Conservation (phyloP, 2,797 vertebrate species). For the Pseudomugil tenellus region DNA sequence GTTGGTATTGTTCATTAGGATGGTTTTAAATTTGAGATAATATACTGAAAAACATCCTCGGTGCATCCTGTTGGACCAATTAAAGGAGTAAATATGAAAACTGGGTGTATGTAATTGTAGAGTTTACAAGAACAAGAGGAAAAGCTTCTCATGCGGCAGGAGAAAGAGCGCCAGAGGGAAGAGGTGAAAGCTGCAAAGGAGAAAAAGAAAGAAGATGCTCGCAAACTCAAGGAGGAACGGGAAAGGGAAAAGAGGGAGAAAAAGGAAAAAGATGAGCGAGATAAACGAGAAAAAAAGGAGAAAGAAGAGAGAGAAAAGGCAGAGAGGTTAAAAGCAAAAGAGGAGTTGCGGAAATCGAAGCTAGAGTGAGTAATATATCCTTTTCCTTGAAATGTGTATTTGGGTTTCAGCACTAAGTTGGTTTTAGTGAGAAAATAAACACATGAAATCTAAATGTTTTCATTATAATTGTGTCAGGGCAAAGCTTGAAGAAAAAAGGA, state of each 20-base stretch:
- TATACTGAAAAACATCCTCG: no score
- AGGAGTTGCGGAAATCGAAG: slow-evolving; percentile 92
- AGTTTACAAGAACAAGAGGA: slow-evolving; percentile 79
- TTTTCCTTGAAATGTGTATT: neutral
- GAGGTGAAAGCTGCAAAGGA: slow-evolving; percentile 88
- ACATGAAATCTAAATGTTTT: neutral
- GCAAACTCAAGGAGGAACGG: slow-evolving; percentile 87
- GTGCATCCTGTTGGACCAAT: neutral
- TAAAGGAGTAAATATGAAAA: neutral
- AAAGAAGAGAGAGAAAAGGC: slow-evolving; percentile 93
- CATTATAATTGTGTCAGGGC: slow-evolving; percentile 79
- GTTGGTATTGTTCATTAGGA: no score
- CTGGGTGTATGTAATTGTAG: slow-evolving; percentile 45
- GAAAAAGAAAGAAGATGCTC: slow-evolving; percentile 89
- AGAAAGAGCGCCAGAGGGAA: slow-evolving; percentile 88
- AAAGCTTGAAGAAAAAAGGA: slow-evolving; percentile 95
- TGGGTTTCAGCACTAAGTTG: neutral
- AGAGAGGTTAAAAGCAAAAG: slow-evolving; percentile 91
- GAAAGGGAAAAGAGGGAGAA: slow-evolving; percentile 89
- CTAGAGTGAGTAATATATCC: slow-evolving; percentile 86
- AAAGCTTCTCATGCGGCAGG: slow-evolving; percentile 80
- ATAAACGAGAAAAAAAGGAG: slow-evolving; percentile 91
- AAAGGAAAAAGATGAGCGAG: slow-evolving; percentile 89
- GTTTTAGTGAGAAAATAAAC: neutral
- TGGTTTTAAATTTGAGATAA: neutral